phyloP scores from a whole-genome alignment of 2,797 vertebrate genomes.

The Muscicapa striata region DNA sequence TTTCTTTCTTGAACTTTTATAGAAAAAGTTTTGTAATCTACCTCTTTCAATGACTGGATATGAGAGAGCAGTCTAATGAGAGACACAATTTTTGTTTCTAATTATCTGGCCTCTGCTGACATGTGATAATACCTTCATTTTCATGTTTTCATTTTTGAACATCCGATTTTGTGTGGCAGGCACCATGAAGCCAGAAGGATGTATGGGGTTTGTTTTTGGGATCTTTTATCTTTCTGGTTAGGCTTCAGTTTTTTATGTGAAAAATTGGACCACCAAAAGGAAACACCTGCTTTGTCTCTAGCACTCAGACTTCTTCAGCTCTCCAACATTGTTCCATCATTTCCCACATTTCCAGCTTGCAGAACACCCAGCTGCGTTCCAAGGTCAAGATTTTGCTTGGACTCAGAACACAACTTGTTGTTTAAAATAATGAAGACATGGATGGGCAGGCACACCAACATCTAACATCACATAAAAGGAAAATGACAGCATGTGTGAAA shows the following conservation, averaged over 20 bases:
- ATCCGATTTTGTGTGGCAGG: background rate
- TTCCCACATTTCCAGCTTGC: conserved; percentile 28
- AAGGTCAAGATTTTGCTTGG: conserved; percentile 49
- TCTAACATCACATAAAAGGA: background rate
- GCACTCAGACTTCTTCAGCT: conserved; percentile 42
- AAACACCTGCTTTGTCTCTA: conserved; percentile 71
- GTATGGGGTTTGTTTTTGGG: background rate
- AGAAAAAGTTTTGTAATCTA: background rate
- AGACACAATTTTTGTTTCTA: background rate
- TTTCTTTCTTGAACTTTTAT: background rate
- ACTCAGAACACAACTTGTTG: background rate
- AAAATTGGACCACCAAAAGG: conserved; percentile 67
- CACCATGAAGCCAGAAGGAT: conserved; percentile 18
- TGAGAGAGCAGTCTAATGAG: conserved; percentile 27
- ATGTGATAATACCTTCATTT: conserved; percentile 13
- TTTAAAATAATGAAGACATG: background rate
- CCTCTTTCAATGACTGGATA: background rate
- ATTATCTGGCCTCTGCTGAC: conserved; percentile 28
- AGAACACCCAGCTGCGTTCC: conserved; percentile 50
- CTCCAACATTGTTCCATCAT: conserved; percentile 38
- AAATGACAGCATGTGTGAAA: background rate
- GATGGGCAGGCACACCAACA: background rate
- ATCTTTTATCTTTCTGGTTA: background rate
- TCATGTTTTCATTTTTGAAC: conserved; percentile 5
- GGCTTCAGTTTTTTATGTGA: conserved; percentile 21